Percentiles rank a stretch among this genome's conserved stretches.
phyloP scores from a whole-genome alignment of 2,888 invertebrate species.

The Eupithecia inturbata region DNA sequence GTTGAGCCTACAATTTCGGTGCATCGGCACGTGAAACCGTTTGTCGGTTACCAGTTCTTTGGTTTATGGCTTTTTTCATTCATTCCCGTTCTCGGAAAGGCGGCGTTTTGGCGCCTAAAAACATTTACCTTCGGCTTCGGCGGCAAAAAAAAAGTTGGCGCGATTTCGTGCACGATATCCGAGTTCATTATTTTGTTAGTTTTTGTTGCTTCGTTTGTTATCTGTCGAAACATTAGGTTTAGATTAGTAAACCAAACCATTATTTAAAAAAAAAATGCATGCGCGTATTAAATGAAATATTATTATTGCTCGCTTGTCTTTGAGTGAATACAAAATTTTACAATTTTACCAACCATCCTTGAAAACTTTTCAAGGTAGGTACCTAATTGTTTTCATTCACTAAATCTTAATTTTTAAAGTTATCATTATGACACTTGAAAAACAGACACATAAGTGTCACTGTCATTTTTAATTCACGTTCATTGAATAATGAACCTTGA shows the following conservation, averaged over 20 bases:
- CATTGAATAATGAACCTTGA: conserved; percentile 15
- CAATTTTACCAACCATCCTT: conserved; percentile 10
- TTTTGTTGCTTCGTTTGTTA: conserved; percentile 39
- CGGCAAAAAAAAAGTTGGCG: conserved; percentile 57
- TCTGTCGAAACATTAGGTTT: conserved; percentile 38
- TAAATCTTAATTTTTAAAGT: conserved; percentile 6
- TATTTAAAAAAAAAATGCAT: conserved; percentile 9
- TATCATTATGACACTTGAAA: conserved; percentile 25
- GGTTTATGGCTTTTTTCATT: conserved; percentile 77
- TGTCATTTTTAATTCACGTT: conserved; percentile 28
- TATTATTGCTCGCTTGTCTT: not conserved
- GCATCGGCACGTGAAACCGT: conserved; percentile 75
- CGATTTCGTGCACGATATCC: conserved; percentile 49
- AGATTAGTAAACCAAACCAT: conserved; percentile 21
- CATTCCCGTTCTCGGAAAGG: conserved; percentile 76
- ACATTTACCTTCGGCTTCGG: conserved; percentile 55
- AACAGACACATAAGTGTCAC: conserved; percentile 24
- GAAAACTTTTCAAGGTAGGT: conserved; percentile 18
- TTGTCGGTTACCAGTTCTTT: conserved; percentile 65
- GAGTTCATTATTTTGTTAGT: conserved; percentile 40
- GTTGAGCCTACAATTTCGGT: conserved; percentile 70
- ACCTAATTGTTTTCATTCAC: conserved; percentile 26
- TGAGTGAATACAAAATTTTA: not conserved
- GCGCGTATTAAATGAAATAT: not conserved
- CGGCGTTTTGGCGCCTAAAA: conserved; percentile 80